Percentiles rank a stretch among this genome's conserved stretches.
Conservation (phyloP, 2,113 vertebrate species). For the Malurus elegans region DNA sequence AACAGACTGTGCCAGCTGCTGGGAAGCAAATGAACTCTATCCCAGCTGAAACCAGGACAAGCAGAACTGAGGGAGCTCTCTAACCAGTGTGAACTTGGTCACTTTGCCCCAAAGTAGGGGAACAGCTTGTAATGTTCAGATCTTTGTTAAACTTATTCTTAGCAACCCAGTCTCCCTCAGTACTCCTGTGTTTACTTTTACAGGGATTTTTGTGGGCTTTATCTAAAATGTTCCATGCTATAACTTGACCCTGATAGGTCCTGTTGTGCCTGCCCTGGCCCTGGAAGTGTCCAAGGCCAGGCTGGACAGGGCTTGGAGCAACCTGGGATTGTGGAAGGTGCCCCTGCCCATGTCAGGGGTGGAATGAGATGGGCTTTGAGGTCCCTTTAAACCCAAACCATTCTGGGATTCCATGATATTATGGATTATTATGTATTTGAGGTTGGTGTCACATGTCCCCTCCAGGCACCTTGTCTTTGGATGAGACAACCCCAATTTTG, state of each 20-base stretch:
- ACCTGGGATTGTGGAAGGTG: neutral
- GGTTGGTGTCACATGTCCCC: rapidly evolving
- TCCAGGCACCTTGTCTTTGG: neutral
- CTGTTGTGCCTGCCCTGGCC: neutral
- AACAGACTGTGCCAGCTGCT: neutral
- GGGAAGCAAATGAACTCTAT: neutral
- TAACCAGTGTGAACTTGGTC: neutral
- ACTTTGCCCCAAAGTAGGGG: neutral
- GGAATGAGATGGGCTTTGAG: neutral
- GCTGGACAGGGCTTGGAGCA: rapidly evolving
- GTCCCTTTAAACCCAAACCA: neutral
- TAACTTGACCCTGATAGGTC: neutral
- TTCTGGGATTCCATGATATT: neutral
- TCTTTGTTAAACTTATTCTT: neutral
- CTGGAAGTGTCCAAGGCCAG: neutral
- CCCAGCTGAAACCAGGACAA: neutral
- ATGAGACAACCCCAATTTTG: neutral
- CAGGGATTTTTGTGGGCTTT: neutral
- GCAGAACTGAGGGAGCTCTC: neutral
- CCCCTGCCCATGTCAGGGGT: neutral
- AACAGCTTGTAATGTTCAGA: neutral
- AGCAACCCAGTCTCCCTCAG: neutral
- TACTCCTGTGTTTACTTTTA: neutral
- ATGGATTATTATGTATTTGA: neutral
- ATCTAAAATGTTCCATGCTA: neutral